Evolutionary conservation across 2,888 invertebrate genomes (phyloP).

Genomic region (Zele albiditarsus): DNA sequence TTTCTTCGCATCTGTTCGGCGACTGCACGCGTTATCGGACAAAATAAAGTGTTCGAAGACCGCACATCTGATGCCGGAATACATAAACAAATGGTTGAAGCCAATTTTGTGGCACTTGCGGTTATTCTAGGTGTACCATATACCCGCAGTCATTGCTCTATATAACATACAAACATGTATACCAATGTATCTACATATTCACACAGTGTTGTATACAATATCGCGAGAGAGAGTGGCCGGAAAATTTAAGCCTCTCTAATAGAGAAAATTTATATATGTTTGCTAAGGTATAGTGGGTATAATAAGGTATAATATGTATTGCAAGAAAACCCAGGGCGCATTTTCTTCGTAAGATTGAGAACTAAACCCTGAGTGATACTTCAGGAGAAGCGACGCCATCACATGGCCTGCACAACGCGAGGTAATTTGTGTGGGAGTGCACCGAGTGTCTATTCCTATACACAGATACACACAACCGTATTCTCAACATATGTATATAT

Average conservation of each 20-base stretch:
- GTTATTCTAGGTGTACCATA: constrained; percentile 40
- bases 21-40: neutral
- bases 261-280: constrained; percentile 55
- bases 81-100: constrained; percentile 10
- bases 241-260: constrained; percentile 55
- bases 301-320: constrained; percentile 26
- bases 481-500: neutral
- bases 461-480: neutral
- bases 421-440: constrained; percentile 66
- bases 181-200: constrained; percentile 4
- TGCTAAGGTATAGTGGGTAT: constrained; percentile 42
- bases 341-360: constrained; percentile 57
- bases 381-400: constrained; percentile 51
- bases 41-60: neutral
- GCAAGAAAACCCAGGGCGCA: constrained; percentile 35
- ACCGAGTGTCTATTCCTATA: constrained; percentile 57
- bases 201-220: neutral
- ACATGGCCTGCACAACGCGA: constrained; percentile 46
- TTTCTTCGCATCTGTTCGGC: neutral
- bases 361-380: constrained; percentile 64
- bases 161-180: neutral
- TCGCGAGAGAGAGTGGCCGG: constrained; percentile 3
- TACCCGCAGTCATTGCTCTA: neutral
- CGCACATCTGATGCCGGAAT: constrained; percentile 2
- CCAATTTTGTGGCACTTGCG: constrained; percentile 51